These are phyloP conservation scores for Hypselothyrea guttata DNA, from an alignment of 2,888 invertebrate species.

Conservation along the genomic window DNA sequence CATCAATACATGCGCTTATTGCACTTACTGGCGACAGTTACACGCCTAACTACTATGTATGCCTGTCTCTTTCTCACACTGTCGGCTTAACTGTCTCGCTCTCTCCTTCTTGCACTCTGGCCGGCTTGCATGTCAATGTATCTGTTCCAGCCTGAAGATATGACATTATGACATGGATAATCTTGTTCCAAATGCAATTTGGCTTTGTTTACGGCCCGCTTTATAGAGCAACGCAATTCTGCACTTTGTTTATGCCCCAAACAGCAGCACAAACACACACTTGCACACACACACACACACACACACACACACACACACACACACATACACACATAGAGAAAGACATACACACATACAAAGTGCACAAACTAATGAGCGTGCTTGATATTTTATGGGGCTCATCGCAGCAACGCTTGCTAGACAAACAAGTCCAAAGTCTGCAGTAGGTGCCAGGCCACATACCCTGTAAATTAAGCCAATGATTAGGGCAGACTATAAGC, in stretches of 20 bases:
- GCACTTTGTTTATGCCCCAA: constrained; percentile 13
- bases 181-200: constrained; percentile 47
- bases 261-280: constrained; percentile 8
- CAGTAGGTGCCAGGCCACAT: neutral
- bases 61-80: too few relatives aligned
- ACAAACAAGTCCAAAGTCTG: constrained; percentile 20
- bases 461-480: constrained; percentile 22
- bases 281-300: constrained; percentile 7
- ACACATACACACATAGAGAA: constrained; percentile 5
- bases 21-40: constrained; percentile 22
- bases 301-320: constrained; percentile 1
- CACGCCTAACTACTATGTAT: too few relatives aligned
- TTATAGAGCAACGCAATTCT: constrained; percentile 30
- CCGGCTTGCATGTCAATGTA: neutral
- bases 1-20: neutral
- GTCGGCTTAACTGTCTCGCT: too few relatives aligned
- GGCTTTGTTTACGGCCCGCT: constrained; percentile 32
- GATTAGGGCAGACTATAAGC: too few relatives aligned
- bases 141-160: constrained; percentile 13
- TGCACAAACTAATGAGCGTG: constrained; percentile 44
- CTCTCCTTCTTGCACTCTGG: too few relatives aligned
- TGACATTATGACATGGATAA: constrained; percentile 50
- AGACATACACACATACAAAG: constrained; percentile 3
- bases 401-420: constrained; percentile 34
- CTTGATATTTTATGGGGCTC: constrained; percentile 41